Base-by-base conservation (phyloP, 2,113 vertebrate species). In the Podiceps cristatus region DNA sequence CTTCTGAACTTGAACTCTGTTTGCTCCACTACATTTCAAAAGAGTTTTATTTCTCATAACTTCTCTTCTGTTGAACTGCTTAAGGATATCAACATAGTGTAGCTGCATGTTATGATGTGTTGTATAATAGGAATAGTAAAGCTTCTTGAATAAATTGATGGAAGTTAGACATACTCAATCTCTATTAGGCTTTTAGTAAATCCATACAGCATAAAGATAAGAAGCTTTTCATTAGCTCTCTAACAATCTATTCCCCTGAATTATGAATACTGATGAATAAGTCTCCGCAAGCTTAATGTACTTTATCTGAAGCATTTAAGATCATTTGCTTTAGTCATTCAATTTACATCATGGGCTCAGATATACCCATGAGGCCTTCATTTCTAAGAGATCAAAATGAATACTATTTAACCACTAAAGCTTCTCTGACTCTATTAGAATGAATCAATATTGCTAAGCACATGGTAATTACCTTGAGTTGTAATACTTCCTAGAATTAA, bases 221-320 rank as follows among this genome's bases (percentile, higher is more conserved):
- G 60, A 93, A 95, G 67, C 40, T 87, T 86, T 96, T 96, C 68
- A 97, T 87, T 92, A 84, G 59, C 25, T 87, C 40, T 88, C 56
- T 85, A 94, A 63, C 33, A 89, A 53, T 75, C 64, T 77, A 35
- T 53, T 91, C 10, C 10, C 10, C 53, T 89, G 62, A 92, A 86
- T 93, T 93, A 90, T 72, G 44, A 90, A 84, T 81, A 49, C 10
- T 68, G 47, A 77, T 81, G 47, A 86, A 76, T 74, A 93, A 59
- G 58, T 87, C 35, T 87, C 52, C 94, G n/a, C 60, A 90, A 90
- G 44, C 22, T 44, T 87, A 78, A 92, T 42, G n/a, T 45, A 74
- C 56, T 92, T 97, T 53, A 89, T 84, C 86, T 85, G 69, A 96
- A 83, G 10, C 7, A 88, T 96, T 88, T 95, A 88, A 88, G 33